Conservation (phyloP, 2,888 invertebrate genomes). For the Tinea semifulvella region DNA sequence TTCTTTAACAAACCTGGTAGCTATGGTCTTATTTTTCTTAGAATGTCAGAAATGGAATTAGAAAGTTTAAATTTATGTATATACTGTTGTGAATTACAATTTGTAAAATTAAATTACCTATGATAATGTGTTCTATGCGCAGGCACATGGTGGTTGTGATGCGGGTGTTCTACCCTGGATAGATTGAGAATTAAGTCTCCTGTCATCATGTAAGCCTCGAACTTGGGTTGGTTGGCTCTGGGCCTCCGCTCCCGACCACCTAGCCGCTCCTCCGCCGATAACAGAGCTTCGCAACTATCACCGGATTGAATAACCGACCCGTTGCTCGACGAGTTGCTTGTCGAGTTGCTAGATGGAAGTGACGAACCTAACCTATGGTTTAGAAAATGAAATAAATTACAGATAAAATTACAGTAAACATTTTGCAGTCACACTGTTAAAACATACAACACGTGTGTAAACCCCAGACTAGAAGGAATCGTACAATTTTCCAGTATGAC, state of each 20-base stretch:
- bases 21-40: too few relatives aligned
- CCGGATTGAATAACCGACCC: constrained; percentile 63
- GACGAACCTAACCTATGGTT: constrained; percentile 44
- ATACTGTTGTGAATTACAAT: too few relatives aligned
- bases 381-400: constrained; percentile 7
- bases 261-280: constrained; percentile 35
- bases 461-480: too few relatives aligned
- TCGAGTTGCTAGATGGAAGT: constrained; percentile 52
- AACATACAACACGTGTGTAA: too few relatives aligned
- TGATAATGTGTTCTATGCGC: constrained; percentile 57
- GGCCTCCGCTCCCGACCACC: constrained; percentile 36
- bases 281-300: constrained; percentile 55
- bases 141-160: constrained; percentile 61
- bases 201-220: constrained; percentile 97
- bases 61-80: too few relatives aligned
- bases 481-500: too few relatives aligned
- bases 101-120: constrained; percentile 30
- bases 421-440: too few relatives aligned
- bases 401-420: neutral
- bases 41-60: too few relatives aligned
- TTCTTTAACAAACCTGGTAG: too few relatives aligned
- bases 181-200: constrained; percentile 95
- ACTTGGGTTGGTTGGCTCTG: constrained; percentile 65
- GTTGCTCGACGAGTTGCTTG: constrained; percentile 54
- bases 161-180: constrained; percentile 79